Conservation (phyloP, 2,113 vertebrate species). For the Oophaga pumilio region DNA sequence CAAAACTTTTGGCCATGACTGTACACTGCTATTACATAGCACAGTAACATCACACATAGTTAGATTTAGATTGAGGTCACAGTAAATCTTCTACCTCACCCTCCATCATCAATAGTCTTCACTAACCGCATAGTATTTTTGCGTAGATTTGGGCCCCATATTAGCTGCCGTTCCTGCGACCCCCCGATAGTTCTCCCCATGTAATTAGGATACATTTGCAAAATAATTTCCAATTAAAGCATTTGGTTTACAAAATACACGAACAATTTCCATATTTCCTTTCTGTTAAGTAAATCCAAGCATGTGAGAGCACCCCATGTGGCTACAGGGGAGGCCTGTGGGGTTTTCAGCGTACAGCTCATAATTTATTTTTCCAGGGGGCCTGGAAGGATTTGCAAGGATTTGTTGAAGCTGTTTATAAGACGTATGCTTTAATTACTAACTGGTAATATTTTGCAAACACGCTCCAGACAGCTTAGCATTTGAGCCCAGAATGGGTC, state of each 20-base stretch:
- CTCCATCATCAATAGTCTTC: too few relatives aligned
- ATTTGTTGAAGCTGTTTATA: background rate
- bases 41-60: too few relatives aligned
- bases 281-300: background rate
- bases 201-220: too few relatives aligned
- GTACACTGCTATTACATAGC: too few relatives aligned
- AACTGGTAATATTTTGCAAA: conserved; percentile 58
- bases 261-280: background rate
- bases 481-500: conserved; percentile 43
- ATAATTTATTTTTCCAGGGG: background rate
- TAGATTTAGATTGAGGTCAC: too few relatives aligned
- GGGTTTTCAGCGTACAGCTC: background rate
- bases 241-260: background rate
- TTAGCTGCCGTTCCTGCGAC: too few relatives aligned
- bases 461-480: conserved; percentile 52
- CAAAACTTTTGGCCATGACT: too few relatives aligned
- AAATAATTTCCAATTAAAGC: background rate
- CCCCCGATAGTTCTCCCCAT: too few relatives aligned
- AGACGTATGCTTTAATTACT: conserved; percentile 27
- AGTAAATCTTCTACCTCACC: too few relatives aligned
- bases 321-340: background rate
- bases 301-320: background rate
- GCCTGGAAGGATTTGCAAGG: background rate
- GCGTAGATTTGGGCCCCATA: too few relatives aligned
- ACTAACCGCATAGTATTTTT: too few relatives aligned